These are phyloP conservation scores for Lutraria rhynchaena DNA, from an alignment of 1,140 invertebrate species.

Conservation along the genomic window DNA sequence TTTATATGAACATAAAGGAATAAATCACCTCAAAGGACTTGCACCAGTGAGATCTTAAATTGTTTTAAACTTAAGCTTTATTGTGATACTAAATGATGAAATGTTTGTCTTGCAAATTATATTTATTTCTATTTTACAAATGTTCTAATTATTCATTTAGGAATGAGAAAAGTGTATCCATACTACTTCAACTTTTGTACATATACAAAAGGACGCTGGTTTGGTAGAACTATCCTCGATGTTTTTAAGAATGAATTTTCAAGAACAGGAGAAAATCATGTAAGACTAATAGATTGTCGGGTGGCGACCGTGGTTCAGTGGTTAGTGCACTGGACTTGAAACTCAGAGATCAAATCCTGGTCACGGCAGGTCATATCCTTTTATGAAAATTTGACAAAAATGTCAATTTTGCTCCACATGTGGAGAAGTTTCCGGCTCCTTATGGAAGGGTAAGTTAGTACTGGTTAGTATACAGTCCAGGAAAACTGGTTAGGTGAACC, in stretches of 20 bases:
- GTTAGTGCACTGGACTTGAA: too few relatives aligned
- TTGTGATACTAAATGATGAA: neutral
- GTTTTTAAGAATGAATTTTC: conserved; percentile 96
- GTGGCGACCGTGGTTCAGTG: too few relatives aligned
- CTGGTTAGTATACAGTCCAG: too few relatives aligned
- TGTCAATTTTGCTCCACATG: too few relatives aligned
- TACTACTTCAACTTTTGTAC: conserved; percentile 99
- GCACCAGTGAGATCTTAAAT: neutral
- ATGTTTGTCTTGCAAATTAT: neutral
- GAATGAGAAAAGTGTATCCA: conserved; percentile 98
- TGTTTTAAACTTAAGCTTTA: neutral
- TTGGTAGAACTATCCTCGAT: conserved; percentile 96
- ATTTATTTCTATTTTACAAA: neutral
- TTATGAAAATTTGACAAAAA: too few relatives aligned
- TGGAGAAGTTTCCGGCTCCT: too few relatives aligned
- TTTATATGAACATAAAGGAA: neutral
- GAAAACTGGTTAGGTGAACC: too few relatives aligned
- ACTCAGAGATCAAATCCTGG: too few relatives aligned
- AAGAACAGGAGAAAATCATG: conserved; percentile 83
- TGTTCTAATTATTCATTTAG: conserved; percentile 83
- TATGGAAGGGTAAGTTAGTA: too few relatives aligned
- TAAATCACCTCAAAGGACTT: neutral
- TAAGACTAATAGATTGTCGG: too few relatives aligned
- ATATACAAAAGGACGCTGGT: conserved; percentile 98
- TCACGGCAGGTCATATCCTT: too few relatives aligned